Percentiles rank a stretch among this genome's conserved stretches.
These are phyloP conservation scores for Bugula neritina DNA, from an alignment of 2,888 invertebrate species.

Conservation along the genomic window DNA sequence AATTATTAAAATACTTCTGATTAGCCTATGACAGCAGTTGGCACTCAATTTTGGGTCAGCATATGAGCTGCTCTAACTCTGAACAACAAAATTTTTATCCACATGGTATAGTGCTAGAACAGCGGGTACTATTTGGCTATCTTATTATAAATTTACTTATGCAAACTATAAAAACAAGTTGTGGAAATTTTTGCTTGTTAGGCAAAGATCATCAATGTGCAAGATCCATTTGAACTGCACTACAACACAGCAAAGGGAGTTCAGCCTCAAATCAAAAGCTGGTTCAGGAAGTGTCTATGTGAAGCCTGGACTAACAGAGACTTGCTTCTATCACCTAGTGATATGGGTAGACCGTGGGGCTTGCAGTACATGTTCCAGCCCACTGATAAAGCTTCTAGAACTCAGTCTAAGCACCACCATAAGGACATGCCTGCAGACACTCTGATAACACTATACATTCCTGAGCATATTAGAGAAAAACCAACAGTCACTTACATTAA, in stretches of 20 bases:
- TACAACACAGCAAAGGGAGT: slow-evolving; percentile 17
- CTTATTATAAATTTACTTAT: too few relatives aligned
- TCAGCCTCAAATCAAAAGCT: not conserved
- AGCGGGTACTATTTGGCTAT: too few relatives aligned
- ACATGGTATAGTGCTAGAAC: too few relatives aligned
- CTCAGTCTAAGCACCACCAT: not conserved
- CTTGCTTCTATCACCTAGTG: not conserved
- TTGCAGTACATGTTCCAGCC: slow-evolving; percentile 17
- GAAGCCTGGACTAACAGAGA: not conserved
- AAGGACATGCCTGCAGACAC: not conserved
- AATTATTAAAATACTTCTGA: too few relatives aligned
- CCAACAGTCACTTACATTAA: not conserved
- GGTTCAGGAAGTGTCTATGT: slow-evolving; percentile 21
- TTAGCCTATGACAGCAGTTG: too few relatives aligned
- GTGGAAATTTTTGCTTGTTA: too few relatives aligned
- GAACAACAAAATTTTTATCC: too few relatives aligned
- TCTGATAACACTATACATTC: not conserved
- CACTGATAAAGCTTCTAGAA: too few relatives aligned
- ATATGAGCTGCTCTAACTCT: too few relatives aligned
- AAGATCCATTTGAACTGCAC: slow-evolving; percentile 13
- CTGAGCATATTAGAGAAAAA: not conserved
- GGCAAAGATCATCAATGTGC: slow-evolving; percentile 12
- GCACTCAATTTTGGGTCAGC: too few relatives aligned
- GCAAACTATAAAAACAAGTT: too few relatives aligned
- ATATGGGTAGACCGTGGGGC: not conserved